These are phyloP conservation scores for Perccottus glenii DNA, from an alignment of 2,113 vertebrate species.

Conservation along the genomic window DNA sequence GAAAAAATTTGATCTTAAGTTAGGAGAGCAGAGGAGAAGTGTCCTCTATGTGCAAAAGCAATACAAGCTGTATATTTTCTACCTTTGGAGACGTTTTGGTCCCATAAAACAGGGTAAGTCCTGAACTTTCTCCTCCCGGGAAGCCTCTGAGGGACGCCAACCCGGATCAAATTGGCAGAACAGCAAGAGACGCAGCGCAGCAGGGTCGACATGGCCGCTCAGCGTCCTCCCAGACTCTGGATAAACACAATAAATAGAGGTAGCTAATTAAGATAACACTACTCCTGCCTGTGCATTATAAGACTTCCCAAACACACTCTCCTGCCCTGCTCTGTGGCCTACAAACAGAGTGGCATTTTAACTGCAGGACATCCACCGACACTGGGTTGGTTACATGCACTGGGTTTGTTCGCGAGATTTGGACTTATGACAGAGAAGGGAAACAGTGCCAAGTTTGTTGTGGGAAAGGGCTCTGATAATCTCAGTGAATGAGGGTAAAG, in stretches of 20 bases:
- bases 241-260: slow-evolving; percentile 44
- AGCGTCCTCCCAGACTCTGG: slow-evolving; percentile 43
- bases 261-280: slow-evolving; percentile 18
- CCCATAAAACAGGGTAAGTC: slow-evolving; percentile 75
- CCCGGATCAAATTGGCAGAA: slow-evolving; percentile 62
- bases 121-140: slow-evolving; percentile 73
- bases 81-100: slow-evolving; percentile 78
- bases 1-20: slow-evolving; percentile 26
- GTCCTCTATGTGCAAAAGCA: not conserved
- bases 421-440: slow-evolving; percentile 67
- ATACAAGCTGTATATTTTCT: slow-evolving; percentile 22
- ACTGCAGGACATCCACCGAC: slow-evolving; percentile 41
- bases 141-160: slow-evolving; percentile 52
- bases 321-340: slow-evolving; percentile 51
- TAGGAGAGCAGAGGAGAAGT: not conserved
- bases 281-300: slow-evolving; percentile 39
- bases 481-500: slow-evolving; percentile 5
- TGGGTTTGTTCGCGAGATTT: slow-evolving; percentile 71
- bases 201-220: slow-evolving; percentile 75
- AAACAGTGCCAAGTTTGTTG: slow-evolving; percentile 65
- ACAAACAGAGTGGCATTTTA: slow-evolving; percentile 68
- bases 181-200: slow-evolving; percentile 72
- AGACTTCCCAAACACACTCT: slow-evolving; percentile 32
- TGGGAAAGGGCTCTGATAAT: slow-evolving; percentile 10
- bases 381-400: slow-evolving; percentile 55